These are phyloP conservation scores for Apis florea DNA, from an alignment of 1,140 invertebrate species.

Conservation along the genomic window DNA sequence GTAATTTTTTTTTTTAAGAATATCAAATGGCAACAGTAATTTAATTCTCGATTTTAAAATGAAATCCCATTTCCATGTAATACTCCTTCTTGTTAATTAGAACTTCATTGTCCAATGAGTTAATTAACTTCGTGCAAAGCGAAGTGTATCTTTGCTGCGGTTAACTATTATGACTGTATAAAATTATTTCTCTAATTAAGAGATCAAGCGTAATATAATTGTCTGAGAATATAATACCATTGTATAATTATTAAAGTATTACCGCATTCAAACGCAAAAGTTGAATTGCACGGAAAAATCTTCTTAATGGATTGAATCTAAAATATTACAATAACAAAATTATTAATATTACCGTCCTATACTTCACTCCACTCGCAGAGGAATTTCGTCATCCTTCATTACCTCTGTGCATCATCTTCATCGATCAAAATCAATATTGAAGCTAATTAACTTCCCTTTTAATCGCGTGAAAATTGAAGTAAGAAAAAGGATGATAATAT, in stretches of 20 bases:
- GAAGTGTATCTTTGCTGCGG: not conserved
- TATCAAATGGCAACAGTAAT: not conserved
- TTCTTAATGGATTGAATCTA: no score
- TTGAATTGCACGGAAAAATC: not conserved
- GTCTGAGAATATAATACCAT: not conserved
- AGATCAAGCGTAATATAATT: not conserved
- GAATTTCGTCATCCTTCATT: no score
- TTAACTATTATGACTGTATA: not conserved
- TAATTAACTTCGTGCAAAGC: not conserved
- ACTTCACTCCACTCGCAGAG: no score
- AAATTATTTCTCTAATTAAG: not conserved
- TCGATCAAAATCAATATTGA: no score
- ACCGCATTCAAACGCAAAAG: not conserved
- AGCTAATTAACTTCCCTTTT: no score
- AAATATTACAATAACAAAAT: not conserved
- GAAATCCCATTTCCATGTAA: not conserved
- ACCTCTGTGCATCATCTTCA: no score
- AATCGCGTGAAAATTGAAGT: no score
- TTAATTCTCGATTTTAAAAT: not conserved
- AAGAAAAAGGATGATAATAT: no score
- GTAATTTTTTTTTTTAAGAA: no score
- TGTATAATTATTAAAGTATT: not conserved
- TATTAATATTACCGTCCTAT: no score
- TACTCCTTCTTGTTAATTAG: not conserved
- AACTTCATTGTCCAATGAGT: not conserved